phyloP scores from a whole-genome alignment of 2,113 vertebrate species.

The Dromas ardeola region DNA sequence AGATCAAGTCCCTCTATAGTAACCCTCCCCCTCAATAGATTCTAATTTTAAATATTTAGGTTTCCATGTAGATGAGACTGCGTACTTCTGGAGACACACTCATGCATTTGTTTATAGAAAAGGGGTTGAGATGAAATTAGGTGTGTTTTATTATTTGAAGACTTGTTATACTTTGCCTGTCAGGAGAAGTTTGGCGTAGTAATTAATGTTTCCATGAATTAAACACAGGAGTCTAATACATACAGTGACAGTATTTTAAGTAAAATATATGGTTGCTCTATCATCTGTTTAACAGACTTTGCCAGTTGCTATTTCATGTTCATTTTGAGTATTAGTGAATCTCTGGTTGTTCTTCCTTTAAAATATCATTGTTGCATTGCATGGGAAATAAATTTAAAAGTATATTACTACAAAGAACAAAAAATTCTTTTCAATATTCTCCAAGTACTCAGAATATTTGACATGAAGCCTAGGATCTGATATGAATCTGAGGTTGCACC shows the following conservation, averaged over 20 bases:
- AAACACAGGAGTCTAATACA: conserved; percentile 8
- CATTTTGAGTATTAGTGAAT: not conserved
- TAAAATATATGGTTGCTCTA: not conserved
- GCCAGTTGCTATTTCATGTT: not conserved
- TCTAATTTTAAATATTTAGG: conserved; percentile 64
- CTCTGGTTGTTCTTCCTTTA: not conserved
- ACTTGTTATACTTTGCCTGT: conserved; percentile 23
- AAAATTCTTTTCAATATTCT: not conserved
- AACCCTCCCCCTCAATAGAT: not conserved
- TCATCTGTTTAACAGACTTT: conserved; percentile 33
- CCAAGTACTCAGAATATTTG: not conserved
- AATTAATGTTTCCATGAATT: conserved; percentile 29
- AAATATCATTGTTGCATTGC: not conserved
- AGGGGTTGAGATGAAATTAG: conserved; percentile 28
- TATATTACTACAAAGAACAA: not conserved
- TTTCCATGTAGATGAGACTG: not conserved
- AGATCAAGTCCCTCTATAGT: conserved; percentile 17
- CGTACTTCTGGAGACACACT: conserved; percentile 4
- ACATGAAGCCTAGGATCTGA: not conserved
- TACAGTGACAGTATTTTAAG: not conserved
- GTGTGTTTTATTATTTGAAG: conserved; percentile 36
- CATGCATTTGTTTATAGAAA: conserved; percentile 8
- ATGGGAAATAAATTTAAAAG: not conserved
- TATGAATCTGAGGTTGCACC: not conserved
- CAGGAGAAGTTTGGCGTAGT: not conserved